Conservation (phyloP, 2,797 vertebrate genomes). For the Takifugu ocellatus region DNA sequence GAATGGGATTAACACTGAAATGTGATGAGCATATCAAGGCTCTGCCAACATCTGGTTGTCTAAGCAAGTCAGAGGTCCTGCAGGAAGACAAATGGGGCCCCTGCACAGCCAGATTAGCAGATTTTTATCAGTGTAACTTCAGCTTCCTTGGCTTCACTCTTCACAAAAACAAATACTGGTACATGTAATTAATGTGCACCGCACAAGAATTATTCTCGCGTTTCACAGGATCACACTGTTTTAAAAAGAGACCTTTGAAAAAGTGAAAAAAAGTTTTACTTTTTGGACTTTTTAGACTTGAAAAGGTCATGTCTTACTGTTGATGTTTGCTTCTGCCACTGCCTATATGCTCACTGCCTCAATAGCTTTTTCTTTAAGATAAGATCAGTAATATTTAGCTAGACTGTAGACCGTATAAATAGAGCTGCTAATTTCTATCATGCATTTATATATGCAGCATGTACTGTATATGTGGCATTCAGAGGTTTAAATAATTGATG, state of each 20-base stretch:
- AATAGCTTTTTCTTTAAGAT: no score
- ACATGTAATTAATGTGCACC: constrained; percentile 45
- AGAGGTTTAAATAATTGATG: no score
- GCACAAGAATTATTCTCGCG: constrained; percentile 18
- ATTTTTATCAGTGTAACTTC: constrained; percentile 63
- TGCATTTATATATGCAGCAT: no score
- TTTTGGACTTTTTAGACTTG: no score
- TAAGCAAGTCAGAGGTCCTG: constrained; percentile 52
- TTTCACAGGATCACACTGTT: constrained; percentile 20
- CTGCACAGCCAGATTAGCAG: constrained; percentile 57
- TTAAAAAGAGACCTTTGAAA: constrained; percentile 5
- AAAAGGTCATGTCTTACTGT: no score
- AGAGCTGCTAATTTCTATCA: no score
- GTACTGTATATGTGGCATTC: no score
- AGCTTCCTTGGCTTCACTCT: constrained; percentile 51
- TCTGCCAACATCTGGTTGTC: constrained; percentile 55
- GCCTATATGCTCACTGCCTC: no score
- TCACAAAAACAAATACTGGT: constrained; percentile 26
- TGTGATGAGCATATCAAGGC: constrained; percentile 34
- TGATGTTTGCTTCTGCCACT: no score
- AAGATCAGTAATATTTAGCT: no score
- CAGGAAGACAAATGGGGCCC: constrained; percentile 55
- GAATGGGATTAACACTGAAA: constrained; percentile 43
- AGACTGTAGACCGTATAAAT: no score
- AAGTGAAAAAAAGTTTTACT: no score